These are phyloP conservation scores for Noturus placidus DNA, from an alignment of 2,113 vertebrate genomes.

Conservation along the genomic window DNA sequence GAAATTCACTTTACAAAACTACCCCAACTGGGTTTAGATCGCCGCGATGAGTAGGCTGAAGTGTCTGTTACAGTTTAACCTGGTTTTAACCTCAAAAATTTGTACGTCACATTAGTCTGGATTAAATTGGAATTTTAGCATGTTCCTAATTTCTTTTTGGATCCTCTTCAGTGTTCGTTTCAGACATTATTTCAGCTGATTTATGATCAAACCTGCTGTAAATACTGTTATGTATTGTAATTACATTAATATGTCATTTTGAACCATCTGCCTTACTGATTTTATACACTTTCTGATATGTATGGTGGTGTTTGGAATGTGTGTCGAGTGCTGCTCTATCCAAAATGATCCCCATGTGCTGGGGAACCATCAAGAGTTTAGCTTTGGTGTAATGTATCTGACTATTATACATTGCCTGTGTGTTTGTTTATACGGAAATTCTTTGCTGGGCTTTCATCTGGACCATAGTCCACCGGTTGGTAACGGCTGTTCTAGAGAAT, in stretches of 20 bases:
- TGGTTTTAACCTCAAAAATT: background rate
- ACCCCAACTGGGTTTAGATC: background rate
- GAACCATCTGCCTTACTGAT: background rate
- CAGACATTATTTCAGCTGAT: too few relatives aligned
- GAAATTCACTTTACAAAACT: background rate
- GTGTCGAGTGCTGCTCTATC: background rate
- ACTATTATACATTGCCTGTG: background rate
- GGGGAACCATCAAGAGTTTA: background rate
- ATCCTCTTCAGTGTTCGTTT: background rate
- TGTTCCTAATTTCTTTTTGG: background rate
- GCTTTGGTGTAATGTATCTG: background rate
- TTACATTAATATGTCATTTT: too few relatives aligned
- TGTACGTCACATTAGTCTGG: background rate
- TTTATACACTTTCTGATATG: background rate
- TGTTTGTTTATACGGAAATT: too few relatives aligned
- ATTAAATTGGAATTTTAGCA: background rate
- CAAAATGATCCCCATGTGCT: background rate
- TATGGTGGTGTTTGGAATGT: too few relatives aligned
- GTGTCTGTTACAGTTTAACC: conserved; percentile 20
- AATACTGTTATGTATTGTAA: background rate
- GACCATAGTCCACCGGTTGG: background rate
- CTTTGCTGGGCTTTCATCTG: background rate
- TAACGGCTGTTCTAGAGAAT: background rate
- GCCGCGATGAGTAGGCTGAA: background rate
- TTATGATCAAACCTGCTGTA: background rate